Evolutionary conservation across 2,888 invertebrate genomes (phyloP), one percentile per base, ranked within the genome.

Genomic region (Drosophila affinis): DNA sequence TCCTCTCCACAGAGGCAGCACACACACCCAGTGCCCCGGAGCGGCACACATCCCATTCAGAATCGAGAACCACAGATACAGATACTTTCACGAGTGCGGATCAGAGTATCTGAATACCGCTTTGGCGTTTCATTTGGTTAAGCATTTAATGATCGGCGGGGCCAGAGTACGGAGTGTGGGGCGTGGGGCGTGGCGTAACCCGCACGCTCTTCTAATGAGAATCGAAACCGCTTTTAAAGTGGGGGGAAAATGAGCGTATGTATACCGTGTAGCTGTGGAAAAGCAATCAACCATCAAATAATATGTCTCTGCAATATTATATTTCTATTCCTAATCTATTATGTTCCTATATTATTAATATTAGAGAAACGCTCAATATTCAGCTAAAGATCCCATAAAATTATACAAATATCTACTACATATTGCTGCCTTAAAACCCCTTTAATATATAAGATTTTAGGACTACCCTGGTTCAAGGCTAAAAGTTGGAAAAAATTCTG

Each of bases 141-240:
- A 77, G 79, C 71, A 81, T 81, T 88, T 81, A 85, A 89, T 79
- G 85, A 87, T 85, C 89, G 68, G 68, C 39, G n/a, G 39, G 6
- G 39, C 14, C 14, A 7, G 7, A n/a, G 39, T n/a, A 6, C 67
- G 70, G 75, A 10, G 14, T 24, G 63, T 57, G 58, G 58, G 12
- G 14, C 9, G 6, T 9, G 39, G 39, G 32, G 62, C 72, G 77
- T 82, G 32, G 62, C 72, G 77, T 82, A 86, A 81, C 76, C 68
- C 82, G 82, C 74, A 3, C 14, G 32, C 61, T 67, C 51, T 49
- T 63, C 72, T 86, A 83, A 88, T 82, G 86, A 82, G 80, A 57
- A 69, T 56, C 54, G 77, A 55, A 83, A 83, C 88, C 59, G 71
- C 44, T 46, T 54, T 67, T 49, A 60, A 34, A 49, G 67, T 29